Evolutionary conservation across 1,140 invertebrate species (phyloP).

Genomic region (Zaprionus lachaisei): DNA sequence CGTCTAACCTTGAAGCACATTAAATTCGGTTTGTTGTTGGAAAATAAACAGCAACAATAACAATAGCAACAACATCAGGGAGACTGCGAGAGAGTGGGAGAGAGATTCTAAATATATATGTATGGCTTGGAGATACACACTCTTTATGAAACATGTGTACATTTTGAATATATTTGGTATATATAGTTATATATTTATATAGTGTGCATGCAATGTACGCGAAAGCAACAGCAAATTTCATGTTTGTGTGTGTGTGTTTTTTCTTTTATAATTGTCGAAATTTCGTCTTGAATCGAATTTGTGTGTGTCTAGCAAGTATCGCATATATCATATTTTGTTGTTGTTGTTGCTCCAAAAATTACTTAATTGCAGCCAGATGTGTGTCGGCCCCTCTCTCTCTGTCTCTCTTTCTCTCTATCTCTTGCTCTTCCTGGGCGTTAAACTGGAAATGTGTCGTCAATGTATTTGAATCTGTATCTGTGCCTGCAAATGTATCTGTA

Average conservation of each 20-base stretch:
- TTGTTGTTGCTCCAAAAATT: slow-evolving; percentile 69
- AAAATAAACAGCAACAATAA: slow-evolving; percentile 41
- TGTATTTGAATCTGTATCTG: slow-evolving; percentile 36
- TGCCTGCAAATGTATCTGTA: slow-evolving; percentile 35
- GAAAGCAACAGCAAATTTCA: slow-evolving; percentile 13
- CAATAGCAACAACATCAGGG: slow-evolving; percentile 22
- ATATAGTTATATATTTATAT: slow-evolving; percentile 10
- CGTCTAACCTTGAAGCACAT: slow-evolving; percentile 78
- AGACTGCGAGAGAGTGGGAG: slow-evolving; percentile 11
- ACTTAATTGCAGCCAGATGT: slow-evolving; percentile 81
- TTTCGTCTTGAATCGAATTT: slow-evolving; percentile 44
- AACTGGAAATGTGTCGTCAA: slow-evolving; percentile 74
- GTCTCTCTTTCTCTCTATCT: slow-evolving; percentile 5
- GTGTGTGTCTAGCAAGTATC: slow-evolving; percentile 57
- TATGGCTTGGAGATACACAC: slow-evolving; percentile 1
- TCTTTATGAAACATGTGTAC: slow-evolving; percentile 16
- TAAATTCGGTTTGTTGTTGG: slow-evolving; percentile 57
- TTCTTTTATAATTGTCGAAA: slow-evolving; percentile 56
- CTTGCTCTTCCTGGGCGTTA: slow-evolving; percentile 34
- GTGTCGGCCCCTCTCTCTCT: slow-evolving; percentile 23
- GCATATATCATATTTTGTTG: slow-evolving; percentile 59
- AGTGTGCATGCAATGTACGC: not conserved
- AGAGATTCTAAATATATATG: slow-evolving; percentile 48
- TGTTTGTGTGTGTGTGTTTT: slow-evolving; percentile 32
- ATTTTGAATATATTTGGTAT: not conserved